phyloP scores from a whole-genome alignment of 2,888 invertebrate species.

The Globia sparganii region DNA sequence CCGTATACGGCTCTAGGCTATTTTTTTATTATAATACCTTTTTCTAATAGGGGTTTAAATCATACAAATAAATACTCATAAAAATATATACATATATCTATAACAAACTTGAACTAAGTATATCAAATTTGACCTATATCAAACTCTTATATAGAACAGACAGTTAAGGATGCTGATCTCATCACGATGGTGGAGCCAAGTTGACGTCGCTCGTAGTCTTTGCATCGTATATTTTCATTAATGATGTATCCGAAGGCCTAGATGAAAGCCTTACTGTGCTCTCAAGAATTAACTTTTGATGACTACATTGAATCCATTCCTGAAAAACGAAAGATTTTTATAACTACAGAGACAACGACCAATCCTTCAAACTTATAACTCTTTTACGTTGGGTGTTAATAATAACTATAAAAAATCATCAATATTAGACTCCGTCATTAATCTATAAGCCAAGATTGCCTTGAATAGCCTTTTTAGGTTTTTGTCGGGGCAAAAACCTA shows the following conservation, averaged over 20 bases:
- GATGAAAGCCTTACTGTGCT: conserved; percentile 1
- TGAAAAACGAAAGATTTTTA: conserved; percentile 26
- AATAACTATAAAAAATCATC: background rate
- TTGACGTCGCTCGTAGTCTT: conserved; percentile 17
- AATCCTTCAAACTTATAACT: background rate
- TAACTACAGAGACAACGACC: too few relatives aligned
- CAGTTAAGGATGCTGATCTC: conserved; percentile 1
- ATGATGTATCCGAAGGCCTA: conserved; percentile 28
- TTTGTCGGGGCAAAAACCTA: background rate
- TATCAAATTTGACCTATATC: conserved; percentile 53
- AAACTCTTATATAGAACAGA: conserved; percentile 51
- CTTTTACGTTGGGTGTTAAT: background rate
- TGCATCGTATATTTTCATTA: conserved; percentile 25
- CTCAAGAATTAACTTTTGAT: conserved; percentile 19
- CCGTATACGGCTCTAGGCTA: background rate
- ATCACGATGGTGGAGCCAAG: background rate
- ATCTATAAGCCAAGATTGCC: background rate
- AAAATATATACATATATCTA: conserved; percentile 34
- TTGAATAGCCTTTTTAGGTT: too few relatives aligned
- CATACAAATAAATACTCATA: conserved; percentile 8
- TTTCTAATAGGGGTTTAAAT: background rate
- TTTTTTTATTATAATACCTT: background rate
- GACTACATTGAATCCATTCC: conserved; percentile 60
- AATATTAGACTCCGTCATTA: background rate
- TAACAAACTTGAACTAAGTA: conserved; percentile 54